Percentiles rank a stretch among this genome's conserved stretches.
These are phyloP conservation scores for Polypterus senegalus DNA, from an alignment of 2,113 vertebrate species.

Conservation along the genomic window DNA sequence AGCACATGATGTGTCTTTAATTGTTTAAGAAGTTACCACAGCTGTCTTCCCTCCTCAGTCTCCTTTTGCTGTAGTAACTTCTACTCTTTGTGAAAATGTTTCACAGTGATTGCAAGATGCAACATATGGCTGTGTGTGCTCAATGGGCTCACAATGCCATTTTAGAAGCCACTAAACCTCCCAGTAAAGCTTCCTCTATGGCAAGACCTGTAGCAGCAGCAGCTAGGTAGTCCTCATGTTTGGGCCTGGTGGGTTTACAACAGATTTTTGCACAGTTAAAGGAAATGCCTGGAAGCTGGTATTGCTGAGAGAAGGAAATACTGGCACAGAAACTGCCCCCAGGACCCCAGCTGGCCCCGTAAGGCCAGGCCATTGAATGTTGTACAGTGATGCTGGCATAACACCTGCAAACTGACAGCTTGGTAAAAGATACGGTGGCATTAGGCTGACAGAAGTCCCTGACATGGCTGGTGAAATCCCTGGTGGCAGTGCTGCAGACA, in stretches of 20 bases:
- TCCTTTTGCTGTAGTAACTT: slow-evolving; percentile 2
- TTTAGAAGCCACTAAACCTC: slow-evolving; percentile 21
- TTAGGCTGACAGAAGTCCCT: slow-evolving; percentile 36
- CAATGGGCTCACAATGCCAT: slow-evolving; percentile 23
- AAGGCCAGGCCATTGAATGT: slow-evolving; percentile 49
- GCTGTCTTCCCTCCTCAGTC: too few relatives aligned
- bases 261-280: slow-evolving; percentile 35
- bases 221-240: slow-evolving; percentile 53
- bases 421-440: slow-evolving; percentile 44
- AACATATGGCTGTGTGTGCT: slow-evolving; percentile 33
- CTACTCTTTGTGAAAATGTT: slow-evolving; percentile 24
- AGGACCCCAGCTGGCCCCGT: slow-evolving; percentile 38
- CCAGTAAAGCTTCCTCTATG: slow-evolving; percentile 2
- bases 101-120: slow-evolving; percentile 52
- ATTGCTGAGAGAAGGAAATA: slow-evolving; percentile 35
- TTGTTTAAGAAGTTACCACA: slow-evolving; percentile 21
- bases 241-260: slow-evolving; percentile 32
- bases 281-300: slow-evolving; percentile 46
- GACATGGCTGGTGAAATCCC: slow-evolving; percentile 36
- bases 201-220: not conserved
- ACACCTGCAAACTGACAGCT: slow-evolving; percentile 47
- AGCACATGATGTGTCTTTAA: slow-evolving; percentile 36
- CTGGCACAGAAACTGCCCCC: slow-evolving; percentile 28
- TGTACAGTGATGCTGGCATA: slow-evolving; percentile 46
- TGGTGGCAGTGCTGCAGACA: slow-evolving; percentile 44